A percentile compares a stretch with the other conserved stretches of the same genome.
These are phyloP conservation scores for Volucella inanis DNA, from an alignment of 2,888 invertebrate species.

Conservation along the genomic window DNA sequence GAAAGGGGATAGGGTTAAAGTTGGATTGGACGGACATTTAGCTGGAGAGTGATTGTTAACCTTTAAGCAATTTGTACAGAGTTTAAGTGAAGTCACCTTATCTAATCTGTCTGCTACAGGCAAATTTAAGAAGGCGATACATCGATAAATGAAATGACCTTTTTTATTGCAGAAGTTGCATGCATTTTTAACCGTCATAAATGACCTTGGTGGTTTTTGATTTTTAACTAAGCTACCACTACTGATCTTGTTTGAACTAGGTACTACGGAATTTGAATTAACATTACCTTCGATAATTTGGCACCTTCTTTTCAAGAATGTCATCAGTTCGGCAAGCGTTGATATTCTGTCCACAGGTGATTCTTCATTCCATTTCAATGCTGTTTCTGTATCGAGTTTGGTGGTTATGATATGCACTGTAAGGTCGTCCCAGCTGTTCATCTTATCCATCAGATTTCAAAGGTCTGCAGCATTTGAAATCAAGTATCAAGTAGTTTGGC, in stretches of 20 bases:
- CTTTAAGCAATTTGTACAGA: slow-evolving; percentile 23
- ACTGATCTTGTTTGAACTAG: slow-evolving; percentile 19
- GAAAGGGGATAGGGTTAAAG: too few relatives aligned
- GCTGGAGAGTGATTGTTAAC: slow-evolving; percentile 10
- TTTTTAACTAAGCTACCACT: slow-evolving; percentile 24
- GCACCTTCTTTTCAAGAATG: slow-evolving; percentile 50
- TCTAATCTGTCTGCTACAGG: slow-evolving; percentile 21
- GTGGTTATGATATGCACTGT: slow-evolving; percentile 44
- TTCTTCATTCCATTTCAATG: slow-evolving; percentile 50
- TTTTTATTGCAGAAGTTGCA: slow-evolving; percentile 38
- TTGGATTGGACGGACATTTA: slow-evolving; percentile 17
- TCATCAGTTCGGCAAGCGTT: slow-evolving; percentile 43
- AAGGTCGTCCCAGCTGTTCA: slow-evolving; percentile 64
- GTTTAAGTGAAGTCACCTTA: slow-evolving; percentile 25
- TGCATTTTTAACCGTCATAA: slow-evolving; percentile 41
- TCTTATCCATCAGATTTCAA: slow-evolving; percentile 61
- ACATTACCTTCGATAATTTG: too few relatives aligned
- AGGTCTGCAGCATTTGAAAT: slow-evolving; percentile 50
- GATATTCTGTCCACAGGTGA: slow-evolving; percentile 43
- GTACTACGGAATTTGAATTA: too few relatives aligned
- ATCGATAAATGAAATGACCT: slow-evolving; percentile 49
- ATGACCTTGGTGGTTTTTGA: slow-evolving; percentile 22
- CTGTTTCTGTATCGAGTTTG: slow-evolving; percentile 54
- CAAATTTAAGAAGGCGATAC: slow-evolving; percentile 46
- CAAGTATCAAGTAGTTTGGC: slow-evolving; percentile 54